Conservation (phyloP, 2,888 invertebrate genomes). For the Drosophila merina region DNA sequence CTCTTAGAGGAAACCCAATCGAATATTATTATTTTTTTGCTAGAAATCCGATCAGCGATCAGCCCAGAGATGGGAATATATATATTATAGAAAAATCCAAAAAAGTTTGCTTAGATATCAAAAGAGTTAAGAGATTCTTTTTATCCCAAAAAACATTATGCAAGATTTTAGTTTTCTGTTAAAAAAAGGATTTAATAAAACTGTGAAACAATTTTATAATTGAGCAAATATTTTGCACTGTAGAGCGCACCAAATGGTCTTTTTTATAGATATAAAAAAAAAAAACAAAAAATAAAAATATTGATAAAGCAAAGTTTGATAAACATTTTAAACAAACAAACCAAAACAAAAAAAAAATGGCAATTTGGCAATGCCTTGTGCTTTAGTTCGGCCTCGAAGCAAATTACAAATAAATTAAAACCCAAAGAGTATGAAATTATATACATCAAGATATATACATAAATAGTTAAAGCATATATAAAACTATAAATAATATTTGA, state of each 20-base stretch:
- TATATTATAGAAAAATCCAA: not conserved
- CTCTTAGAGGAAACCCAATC: slow-evolving; percentile 22
- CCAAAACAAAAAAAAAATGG: slow-evolving; percentile 15
- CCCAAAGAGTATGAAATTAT: slow-evolving; percentile 10
- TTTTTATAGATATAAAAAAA: slow-evolving; percentile 34
- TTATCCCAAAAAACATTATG: not conserved
- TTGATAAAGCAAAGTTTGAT: slow-evolving; percentile 48
- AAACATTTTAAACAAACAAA: slow-evolving; percentile 51
- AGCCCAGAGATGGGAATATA: not conserved
- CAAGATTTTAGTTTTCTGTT: slow-evolving; percentile 15
- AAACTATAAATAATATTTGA: slow-evolving; percentile 26
- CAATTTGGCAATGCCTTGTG: slow-evolving; percentile 55
- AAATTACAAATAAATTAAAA: slow-evolving; percentile 32
- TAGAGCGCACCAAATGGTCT: slow-evolving; percentile 64
- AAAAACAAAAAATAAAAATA: slow-evolving; percentile 6
- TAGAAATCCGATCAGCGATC: not conserved
- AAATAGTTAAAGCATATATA: slow-evolving; percentile 38
- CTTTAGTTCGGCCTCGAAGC: slow-evolving; percentile 59
- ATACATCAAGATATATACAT: slow-evolving; percentile 19
- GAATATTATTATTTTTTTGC: slow-evolving; percentile 9
- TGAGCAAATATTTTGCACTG: slow-evolving; percentile 73
- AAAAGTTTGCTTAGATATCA: not conserved
- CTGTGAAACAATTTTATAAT: slow-evolving; percentile 72
- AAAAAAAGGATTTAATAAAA: slow-evolving; percentile 31
- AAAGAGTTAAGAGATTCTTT: not conserved